phyloP scores from a whole-genome alignment of 2,888 invertebrate genomes.

The Clepsis dumicolana region DNA sequence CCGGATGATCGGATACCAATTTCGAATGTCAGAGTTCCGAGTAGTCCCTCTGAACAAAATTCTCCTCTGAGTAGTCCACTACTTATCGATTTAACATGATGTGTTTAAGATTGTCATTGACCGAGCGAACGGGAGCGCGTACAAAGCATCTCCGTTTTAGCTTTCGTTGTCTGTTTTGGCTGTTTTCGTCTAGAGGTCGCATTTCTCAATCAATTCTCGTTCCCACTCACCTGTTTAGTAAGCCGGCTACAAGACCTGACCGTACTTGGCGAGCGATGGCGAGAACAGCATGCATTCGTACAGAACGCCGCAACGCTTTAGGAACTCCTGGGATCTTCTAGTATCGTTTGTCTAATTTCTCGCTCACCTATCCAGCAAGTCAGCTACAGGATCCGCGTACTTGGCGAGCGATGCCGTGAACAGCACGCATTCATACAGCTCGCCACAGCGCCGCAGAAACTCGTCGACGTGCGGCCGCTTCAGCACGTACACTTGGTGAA shows the following conservation, averaged over 20 bases:
- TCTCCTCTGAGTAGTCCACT: no score
- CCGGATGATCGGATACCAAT: no score
- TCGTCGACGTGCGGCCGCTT: constrained; percentile 99
- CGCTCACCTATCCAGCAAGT: constrained; percentile 93
- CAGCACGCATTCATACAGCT: constrained; percentile 99
- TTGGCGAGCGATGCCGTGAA: constrained; percentile 99
- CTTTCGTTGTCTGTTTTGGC: no score
- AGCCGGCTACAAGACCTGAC: constrained; percentile 1
- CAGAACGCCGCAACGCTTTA: no score
- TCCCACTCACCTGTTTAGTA: neutral
- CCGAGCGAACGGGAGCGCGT: no score
- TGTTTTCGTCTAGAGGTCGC: no score
- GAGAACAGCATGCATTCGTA: neutral
- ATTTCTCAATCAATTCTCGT: neutral
- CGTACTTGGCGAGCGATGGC: constrained; percentile 12
- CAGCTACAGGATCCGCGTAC: constrained; percentile 99
- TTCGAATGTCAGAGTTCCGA: no score
- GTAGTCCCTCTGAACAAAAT: no score
- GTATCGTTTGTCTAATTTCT: neutral
- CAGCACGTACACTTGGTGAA: constrained; percentile 99
- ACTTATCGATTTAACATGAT: no score
- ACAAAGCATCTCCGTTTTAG: no score
- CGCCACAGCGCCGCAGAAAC: constrained; percentile 98
- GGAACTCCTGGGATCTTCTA: neutral
- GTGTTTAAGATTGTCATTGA: no score